Evolutionary conservation across 2,113 vertebrate species (phyloP).

Genomic region (Amblyornis subalaris): DNA sequence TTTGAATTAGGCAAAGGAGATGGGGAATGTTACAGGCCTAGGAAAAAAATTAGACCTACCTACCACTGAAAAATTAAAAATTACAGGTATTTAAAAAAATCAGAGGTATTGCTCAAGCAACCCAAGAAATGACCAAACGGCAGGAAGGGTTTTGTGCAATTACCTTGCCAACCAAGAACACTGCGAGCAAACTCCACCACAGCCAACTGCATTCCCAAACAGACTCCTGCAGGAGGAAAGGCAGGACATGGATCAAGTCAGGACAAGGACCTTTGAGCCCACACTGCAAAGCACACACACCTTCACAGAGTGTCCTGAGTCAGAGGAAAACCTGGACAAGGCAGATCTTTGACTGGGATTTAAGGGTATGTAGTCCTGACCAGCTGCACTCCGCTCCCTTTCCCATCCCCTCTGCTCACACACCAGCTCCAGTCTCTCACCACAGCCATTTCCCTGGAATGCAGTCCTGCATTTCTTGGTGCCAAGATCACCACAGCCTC

Average conservation of each 20-base stretch:
- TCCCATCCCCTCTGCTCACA: neutral
- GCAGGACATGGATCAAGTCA: neutral
- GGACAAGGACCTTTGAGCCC: neutral
- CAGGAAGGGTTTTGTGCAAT: neutral
- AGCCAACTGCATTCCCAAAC: constrained; percentile 94
- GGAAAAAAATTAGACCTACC: neutral
- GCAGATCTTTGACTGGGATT: neutral
- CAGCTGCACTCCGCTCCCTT: neutral
- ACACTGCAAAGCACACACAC: rapidly evolving
- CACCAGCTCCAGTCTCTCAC: neutral
- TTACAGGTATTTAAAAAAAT: neutral
- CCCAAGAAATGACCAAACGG: neutral
- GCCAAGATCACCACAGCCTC: neutral
- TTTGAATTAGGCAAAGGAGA: neutral
- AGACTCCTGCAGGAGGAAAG: constrained; percentile 81
- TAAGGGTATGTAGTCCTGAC: neutral
- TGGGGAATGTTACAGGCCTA: neutral
- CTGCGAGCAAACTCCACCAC: constrained; percentile 92
- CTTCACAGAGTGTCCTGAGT: neutral
- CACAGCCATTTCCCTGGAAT: neutral
- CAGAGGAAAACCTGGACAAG: neutral
- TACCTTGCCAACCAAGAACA: constrained; percentile 87
- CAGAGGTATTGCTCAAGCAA: neutral
- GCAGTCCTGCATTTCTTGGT: rapidly evolving
- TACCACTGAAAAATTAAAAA: neutral